Evolutionary conservation across 2,113 vertebrate genomes (phyloP).

Genomic region (Protobothrops flavoviridis): DNA sequence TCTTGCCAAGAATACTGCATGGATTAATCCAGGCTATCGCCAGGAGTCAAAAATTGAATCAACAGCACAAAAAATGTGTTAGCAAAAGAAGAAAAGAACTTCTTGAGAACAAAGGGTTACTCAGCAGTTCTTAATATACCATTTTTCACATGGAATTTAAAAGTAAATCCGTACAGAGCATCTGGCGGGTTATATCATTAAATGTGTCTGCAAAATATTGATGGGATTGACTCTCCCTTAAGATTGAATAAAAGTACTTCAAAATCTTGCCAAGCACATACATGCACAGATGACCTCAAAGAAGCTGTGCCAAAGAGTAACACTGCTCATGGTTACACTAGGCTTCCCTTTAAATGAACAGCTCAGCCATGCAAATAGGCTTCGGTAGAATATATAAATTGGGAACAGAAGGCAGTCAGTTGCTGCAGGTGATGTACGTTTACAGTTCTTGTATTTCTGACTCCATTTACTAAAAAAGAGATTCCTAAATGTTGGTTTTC

Average conservation of each 20-base stretch:
- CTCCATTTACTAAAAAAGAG: neutral
- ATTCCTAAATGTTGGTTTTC: neutral
- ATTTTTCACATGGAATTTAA: neutral
- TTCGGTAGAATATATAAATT: neutral
- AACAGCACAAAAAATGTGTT: too few species aligned
- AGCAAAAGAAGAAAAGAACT: neutral
- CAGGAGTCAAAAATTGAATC: too few species aligned
- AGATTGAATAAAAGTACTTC: neutral
- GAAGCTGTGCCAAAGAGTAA: neutral
- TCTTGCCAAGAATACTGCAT: neutral
- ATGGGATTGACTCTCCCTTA: neutral
- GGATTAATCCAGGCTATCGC: neutral
- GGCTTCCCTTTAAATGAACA: neutral
- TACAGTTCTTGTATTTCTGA: neutral
- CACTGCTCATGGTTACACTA: neutral
- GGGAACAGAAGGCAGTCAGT: neutral
- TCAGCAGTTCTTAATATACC: neutral
- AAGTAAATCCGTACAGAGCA: neutral
- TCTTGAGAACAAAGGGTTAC: neutral
- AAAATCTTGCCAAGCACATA: neutral
- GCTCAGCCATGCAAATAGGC: neutral
- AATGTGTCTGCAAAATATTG: neutral
- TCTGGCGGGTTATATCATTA: neutral
- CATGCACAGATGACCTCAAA: neutral
- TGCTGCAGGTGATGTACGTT: neutral